Percentiles rank a stretch among this genome's conserved stretches.
phyloP scores from a whole-genome alignment of 2,113 vertebrate species.

The Megaptera novaeangliae region DNA sequence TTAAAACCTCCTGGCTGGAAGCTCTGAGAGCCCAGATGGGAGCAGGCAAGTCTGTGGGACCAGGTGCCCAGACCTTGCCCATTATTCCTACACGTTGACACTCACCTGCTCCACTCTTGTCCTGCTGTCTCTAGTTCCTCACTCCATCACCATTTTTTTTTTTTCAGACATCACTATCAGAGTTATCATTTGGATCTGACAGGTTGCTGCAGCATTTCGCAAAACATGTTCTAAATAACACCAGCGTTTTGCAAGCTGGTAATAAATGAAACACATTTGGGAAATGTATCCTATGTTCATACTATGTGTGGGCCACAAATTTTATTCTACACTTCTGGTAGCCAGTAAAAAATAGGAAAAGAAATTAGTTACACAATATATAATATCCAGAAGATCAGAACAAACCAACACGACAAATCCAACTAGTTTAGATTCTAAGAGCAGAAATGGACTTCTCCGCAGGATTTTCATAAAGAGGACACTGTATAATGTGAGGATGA shows the following conservation, averaged over 20 bases:
- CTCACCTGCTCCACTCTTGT: not conserved
- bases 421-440: not conserved
- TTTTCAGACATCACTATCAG: not conserved
- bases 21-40: not conserved
- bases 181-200: not conserved
- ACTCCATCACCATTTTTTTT: not conserved
- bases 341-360: not conserved
- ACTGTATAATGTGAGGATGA: not conserved
- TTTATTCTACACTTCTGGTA: not conserved
- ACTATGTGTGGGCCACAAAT: not conserved
- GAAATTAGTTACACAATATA: not conserved
- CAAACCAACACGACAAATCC: not conserved
- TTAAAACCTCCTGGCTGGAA: not conserved
- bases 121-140: not conserved
- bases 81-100: not conserved
- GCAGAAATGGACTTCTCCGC: not conserved
- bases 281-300: not conserved
- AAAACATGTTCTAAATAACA: not conserved
- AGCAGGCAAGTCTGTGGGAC: not conserved
- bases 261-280: not conserved
- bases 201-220: not conserved
- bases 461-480: not conserved
- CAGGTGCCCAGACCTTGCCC: not conserved
- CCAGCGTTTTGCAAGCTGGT: not conserved
- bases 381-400: not conserved